These are phyloP conservation scores for Trinorchestia longiramus DNA, from an alignment of 1,140 invertebrate species.

Conservation along the genomic window DNA sequence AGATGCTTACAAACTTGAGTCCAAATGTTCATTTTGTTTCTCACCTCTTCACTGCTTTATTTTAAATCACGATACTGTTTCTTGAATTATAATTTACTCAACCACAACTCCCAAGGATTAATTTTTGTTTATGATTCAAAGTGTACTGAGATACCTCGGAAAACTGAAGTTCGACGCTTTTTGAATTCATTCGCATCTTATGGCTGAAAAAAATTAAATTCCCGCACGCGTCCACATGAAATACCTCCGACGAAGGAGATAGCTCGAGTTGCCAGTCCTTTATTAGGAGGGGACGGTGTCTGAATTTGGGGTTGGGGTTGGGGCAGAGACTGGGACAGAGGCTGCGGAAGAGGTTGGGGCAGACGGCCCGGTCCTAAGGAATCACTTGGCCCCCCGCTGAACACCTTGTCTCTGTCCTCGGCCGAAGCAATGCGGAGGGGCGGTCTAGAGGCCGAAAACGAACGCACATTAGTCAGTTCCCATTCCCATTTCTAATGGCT, in stretches of 20 bases:
- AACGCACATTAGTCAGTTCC: background rate
- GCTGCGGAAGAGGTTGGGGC: background rate
- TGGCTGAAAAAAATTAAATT: background rate
- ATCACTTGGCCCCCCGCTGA: slow-evolving; percentile 57
- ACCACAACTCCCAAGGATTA: too few species aligned
- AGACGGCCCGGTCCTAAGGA: background rate
- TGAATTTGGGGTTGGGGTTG: background rate
- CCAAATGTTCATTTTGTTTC: too few species aligned
- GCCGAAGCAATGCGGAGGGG: slow-evolving; percentile 59
- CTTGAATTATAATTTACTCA: too few species aligned
- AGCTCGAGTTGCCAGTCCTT: background rate
- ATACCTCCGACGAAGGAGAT: background rate
- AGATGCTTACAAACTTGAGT: too few species aligned
- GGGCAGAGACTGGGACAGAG: background rate
- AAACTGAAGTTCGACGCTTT: too few species aligned
- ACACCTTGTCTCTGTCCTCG: slow-evolving; percentile 63
- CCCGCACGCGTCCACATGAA: background rate
- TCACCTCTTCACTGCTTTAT: too few species aligned
- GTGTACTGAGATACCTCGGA: too few species aligned
- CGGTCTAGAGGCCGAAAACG: slow-evolving; percentile 52
- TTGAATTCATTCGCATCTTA: too few species aligned
- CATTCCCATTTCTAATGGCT: too few species aligned
- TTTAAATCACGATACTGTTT: too few species aligned
- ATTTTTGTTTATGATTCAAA: too few species aligned
- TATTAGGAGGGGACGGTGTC: background rate